These are phyloP conservation scores for Epizoanthus fatuus DNA, from an alignment of 92 coral and sea anemone genomes.

Conservation along the genomic window DNA sequence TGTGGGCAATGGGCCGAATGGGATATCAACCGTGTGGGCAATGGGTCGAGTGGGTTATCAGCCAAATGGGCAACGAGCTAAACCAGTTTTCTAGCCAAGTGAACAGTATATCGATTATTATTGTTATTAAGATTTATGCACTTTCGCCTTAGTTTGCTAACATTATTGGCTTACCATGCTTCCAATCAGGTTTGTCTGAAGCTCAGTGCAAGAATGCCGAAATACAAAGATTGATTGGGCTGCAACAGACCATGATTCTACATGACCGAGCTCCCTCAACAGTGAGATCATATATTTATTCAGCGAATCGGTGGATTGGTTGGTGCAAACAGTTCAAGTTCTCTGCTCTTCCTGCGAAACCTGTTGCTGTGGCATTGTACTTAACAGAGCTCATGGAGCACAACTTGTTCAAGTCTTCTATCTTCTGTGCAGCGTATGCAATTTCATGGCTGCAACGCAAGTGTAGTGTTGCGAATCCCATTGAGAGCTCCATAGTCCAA, in stretches of 20 bases:
- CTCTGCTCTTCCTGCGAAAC: slow-evolving; percentile 39
- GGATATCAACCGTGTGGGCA: background rate
- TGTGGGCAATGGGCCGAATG: background rate
- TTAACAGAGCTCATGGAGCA: slow-evolving; percentile 43
- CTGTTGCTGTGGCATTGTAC: slow-evolving; percentile 49
- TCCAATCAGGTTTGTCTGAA: slow-evolving; percentile 35
- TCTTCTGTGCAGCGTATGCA: slow-evolving; percentile 52
- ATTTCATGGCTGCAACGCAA: slow-evolving; percentile 54
- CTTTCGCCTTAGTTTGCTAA: background rate
- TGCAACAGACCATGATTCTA: slow-evolving; percentile 42
- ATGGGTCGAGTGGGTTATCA: background rate
- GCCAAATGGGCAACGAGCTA: background rate
- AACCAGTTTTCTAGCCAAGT: too few relatives aligned
- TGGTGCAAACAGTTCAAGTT: slow-evolving; percentile 54
- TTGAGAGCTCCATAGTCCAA: slow-evolving; percentile 35
- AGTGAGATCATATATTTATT: slow-evolving; percentile 28
- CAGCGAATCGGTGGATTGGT: slow-evolving; percentile 47
- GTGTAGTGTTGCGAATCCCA: slow-evolving; percentile 37
- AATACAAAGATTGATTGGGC: slow-evolving; percentile 35
- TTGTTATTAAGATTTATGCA: too few relatives aligned
- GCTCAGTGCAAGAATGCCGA: slow-evolving; percentile 29
- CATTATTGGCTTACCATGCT: slow-evolving; percentile 14
- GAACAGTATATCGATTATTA: too few relatives aligned
- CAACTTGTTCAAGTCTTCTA: slow-evolving; percentile 44
- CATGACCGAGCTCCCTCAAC: slow-evolving; percentile 59